These are phyloP conservation scores for Volucella bombylans DNA, from an alignment of 2,888 invertebrate species.

Conservation along the genomic window DNA sequence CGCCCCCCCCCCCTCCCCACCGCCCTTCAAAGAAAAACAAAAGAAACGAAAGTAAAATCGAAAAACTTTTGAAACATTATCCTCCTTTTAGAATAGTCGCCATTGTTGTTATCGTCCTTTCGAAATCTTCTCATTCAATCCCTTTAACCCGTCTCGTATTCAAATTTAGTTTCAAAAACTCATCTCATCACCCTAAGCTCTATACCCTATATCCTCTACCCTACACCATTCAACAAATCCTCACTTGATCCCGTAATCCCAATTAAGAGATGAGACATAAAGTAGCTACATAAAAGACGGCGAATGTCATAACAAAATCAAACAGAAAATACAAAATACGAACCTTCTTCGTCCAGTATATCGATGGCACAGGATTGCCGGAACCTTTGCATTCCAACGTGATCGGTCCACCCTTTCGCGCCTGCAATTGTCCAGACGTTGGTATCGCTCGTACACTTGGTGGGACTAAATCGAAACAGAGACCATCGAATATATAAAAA, in stretches of 20 bases:
- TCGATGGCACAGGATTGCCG: slow-evolving; percentile 88
- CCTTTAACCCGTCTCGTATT: slow-evolving; percentile 59
- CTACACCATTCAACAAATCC: slow-evolving; percentile 36
- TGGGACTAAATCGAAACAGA: slow-evolving; percentile 83
- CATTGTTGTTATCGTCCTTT: slow-evolving; percentile 41
- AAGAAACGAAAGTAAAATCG: slow-evolving; percentile 18
- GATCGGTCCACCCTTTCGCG: slow-evolving; percentile 87
- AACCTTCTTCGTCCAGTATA: slow-evolving; percentile 85
- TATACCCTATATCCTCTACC: slow-evolving; percentile 1
- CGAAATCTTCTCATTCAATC: slow-evolving; percentile 57
- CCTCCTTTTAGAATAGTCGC: slow-evolving; percentile 35
- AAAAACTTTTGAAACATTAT: slow-evolving; percentile 47
- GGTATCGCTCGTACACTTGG: slow-evolving; percentile 87
- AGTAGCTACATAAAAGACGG: slow-evolving; percentile 35
- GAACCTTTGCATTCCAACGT: slow-evolving; percentile 88
- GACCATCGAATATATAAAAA: too few relatives aligned
- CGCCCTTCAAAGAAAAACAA: slow-evolving; percentile 7
- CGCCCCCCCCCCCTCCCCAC: neutral
- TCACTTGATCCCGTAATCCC: slow-evolving; percentile 67
- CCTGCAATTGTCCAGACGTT: slow-evolving; percentile 86
- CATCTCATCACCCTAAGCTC: neutral
- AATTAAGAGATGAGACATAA: slow-evolving; percentile 62
- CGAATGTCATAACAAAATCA: slow-evolving; percentile 17
- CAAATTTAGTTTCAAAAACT: slow-evolving; percentile 64
- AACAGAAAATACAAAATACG: slow-evolving; percentile 42